Base-by-base conservation (phyloP, 2,888 invertebrate species). In the Cepaea hortensis region DNA sequence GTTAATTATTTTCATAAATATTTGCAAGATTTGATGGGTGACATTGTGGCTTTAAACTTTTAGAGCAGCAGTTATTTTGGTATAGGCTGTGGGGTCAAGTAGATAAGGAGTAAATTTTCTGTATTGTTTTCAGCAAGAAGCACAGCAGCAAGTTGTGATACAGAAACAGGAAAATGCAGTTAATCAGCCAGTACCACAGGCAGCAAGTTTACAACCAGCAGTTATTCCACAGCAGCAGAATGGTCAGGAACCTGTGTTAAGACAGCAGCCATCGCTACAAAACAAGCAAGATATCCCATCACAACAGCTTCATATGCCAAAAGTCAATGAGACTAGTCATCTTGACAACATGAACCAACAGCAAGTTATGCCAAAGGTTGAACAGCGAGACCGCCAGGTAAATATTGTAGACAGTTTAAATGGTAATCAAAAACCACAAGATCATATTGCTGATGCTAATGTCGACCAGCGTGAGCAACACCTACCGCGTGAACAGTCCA, bases 121-220 rank as follows among this genome's bases (percentile, higher is more conserved):
- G 35, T 35, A 35, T 35, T 68, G n/a, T 81, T 50, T 6, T 15
- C 68, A 76, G 76, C 50, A 76, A 76, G 76, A 11, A 7, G 9
- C 15, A n/a, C 55, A 77, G 65, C 76, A 70, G 50, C 86, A 87
- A 65, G 84, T 79, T 0, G 23, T 68, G 23, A 75, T 55, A 20
- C 62, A 50, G n/a, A 20, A 61, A 3, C 83, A 73, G 13, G 62
- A 81, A 20, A 80, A 86, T 72, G 68, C 81, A n/a, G 48, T 9
- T 70, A 23, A 46, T 46, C 68, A 62, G 55, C 23, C 65, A 73
- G 72, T 72, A 73, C 80, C 72, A 61, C 87, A 81, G 84, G 35
- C 68, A 76, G 50, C 20, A 20, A 20, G 2, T 50, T 7, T 9
- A 18, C 77, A 70, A 15, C 83, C 18, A n/a, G 83, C 20, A 50